Evolutionary conservation across 2,113 vertebrate genomes (phyloP).

Genomic region (Heteronetta atricapilla): DNA sequence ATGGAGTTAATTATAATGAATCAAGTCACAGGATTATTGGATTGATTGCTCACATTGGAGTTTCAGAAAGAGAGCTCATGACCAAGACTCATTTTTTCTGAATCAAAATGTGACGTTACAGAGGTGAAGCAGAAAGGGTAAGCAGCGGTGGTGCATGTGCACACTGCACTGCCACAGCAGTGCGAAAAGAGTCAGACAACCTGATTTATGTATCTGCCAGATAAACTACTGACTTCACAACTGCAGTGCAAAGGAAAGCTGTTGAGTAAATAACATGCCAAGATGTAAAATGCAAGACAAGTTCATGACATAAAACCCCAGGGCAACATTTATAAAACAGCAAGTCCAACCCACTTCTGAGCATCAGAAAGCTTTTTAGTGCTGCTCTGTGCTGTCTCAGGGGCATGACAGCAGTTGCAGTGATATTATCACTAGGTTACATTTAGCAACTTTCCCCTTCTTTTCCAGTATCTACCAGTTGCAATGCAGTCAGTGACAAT

Average conservation of each 20-base stretch:
- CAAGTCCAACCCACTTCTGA: neutral
- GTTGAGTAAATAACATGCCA: neutral
- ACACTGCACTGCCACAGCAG: neutral
- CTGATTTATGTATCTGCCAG: neutral
- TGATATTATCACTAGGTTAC: neutral
- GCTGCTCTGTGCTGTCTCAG: neutral
- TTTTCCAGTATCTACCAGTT: neutral
- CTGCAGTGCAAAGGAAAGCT: neutral
- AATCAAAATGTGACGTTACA: neutral
- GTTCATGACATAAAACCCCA: neutral
- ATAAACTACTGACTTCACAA: neutral
- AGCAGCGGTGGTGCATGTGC: neutral
- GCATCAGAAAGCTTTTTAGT: neutral
- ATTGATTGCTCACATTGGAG: neutral
- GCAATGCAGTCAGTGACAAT: neutral
- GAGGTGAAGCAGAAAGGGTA: neutral
- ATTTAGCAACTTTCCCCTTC: neutral
- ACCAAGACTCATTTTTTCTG: neutral
- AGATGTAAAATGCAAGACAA: slow-evolving; percentile 6
- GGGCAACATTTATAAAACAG: neutral
- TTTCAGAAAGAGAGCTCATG: neutral
- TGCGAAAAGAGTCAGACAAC: neutral
- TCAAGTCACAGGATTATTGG: neutral
- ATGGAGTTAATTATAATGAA: neutral
- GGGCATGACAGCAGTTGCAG: neutral